Base-by-base conservation (phyloP, 2,113 vertebrate genomes). In the Ginglymostoma cirratum region DNA sequence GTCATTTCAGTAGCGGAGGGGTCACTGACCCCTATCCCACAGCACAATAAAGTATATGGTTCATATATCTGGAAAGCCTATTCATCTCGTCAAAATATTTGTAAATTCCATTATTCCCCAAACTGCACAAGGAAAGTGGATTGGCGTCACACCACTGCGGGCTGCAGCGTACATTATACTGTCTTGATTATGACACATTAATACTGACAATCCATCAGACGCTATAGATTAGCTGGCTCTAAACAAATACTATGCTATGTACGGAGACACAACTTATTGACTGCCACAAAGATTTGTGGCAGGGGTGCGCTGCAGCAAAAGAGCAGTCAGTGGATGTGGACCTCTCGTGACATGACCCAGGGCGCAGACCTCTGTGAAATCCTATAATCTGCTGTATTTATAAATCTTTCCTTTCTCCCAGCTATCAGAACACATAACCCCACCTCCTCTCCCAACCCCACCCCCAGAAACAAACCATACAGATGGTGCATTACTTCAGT, bases 31-130 rank as follows among this genome's bases (percentile, higher is more conserved):
- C 70, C 66, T 92, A 96, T 87, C 95, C 95, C 96, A 72, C 66
- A 6, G 67, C 96, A 92, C 96, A 96, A 95, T 72, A 96, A 96
- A 96, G 85, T 48, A 52, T 89, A 92, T 67, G 67, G 96, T 92
- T 96, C 96, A 92, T 70, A 92, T 96, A 96, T 89, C 66, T 90
- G 19, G 38, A 89, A 96, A 92, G 96, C 85, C 89, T 76, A 96
- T 96, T 96, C 96, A 96, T 96, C 85, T 96, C 86, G 52, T 96
- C 86, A 96, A 96, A 96, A 96, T 96, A 96, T 96, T 96, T 93
- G 96, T 96, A 96, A 96, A 96, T 96, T 69, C 96, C 96, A 96
- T 96, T 96, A 96, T 90, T 96, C 86, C 70, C 85, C 87, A 72
- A 72, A 90, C 65, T 72, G 69, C 96, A 93, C n/a, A 93, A 89